Base-by-base conservation (phyloP, 2,888 invertebrate species). In the Carcina quercana region DNA sequence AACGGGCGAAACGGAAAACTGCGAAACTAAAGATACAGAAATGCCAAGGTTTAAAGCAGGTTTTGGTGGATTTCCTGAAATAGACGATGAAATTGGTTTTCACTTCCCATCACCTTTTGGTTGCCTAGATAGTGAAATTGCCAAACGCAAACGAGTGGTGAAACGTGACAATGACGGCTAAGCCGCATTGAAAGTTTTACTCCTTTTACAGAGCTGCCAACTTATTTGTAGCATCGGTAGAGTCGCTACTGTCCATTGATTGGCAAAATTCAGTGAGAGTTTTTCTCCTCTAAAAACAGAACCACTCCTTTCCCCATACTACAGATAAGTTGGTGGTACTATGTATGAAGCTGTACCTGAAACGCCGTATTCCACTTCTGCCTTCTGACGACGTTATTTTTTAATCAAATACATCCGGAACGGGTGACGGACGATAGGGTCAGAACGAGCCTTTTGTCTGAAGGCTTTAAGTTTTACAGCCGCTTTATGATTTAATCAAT, bases 361-460 rank as follows among this genome's bases (percentile, higher is more conserved):
- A 55, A 55, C 64, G 50, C 46, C 52, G 50, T 52, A 47, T 41
- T 45, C 49, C 50, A 34, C 64, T 47, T 59, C 62, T 74, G 72
- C 65, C 73, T 82, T 80, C 83, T 82, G 83, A 80, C 82, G 84
- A 83, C 83, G 82, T 85, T 85, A 84, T 84, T 85, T 85, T 85
- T 85, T 85, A 84, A 85, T 84, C 84, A 84, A 85, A 85, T 84
- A 84, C 84, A 84, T 83, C 83, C 84, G 70, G 73, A 70, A 59
- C 79, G 78, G 73, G 74, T 79, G 82, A 83, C 78, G 78, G 67
- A 66, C 75, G 78, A 76, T 79, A 79, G 82, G 83, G 82, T 78
- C 72, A 75, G 63, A 70, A 61, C 62, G 74, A 64, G 25, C 30
- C 30, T 29, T 28, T 32, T 22, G 30, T 15, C 12, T 27, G 5